Evolutionary conservation across 2,888 invertebrate genomes (phyloP).

Genomic region (Phorcus lineatus): DNA sequence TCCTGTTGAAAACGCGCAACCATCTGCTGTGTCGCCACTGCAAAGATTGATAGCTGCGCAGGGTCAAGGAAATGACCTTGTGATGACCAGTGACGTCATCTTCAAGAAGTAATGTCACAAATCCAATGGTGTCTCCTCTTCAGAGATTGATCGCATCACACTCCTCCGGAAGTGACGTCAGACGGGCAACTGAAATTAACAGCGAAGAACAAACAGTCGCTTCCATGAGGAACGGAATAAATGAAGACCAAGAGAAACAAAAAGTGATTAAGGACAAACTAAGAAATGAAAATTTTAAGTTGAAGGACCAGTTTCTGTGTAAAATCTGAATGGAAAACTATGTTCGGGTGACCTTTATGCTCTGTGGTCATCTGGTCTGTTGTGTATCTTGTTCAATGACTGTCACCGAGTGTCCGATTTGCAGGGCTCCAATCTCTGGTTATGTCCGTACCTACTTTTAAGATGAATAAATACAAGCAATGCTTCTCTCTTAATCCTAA

Average conservation of each 20-base stretch:
- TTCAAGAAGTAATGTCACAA: no score
- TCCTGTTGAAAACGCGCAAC: not conserved
- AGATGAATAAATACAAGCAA: not conserved
- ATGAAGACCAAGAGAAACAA: no score
- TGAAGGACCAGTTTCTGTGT: constrained; percentile 7
- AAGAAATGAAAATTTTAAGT: not conserved
- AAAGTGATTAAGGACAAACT: no score
- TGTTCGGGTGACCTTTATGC: constrained; percentile 1
- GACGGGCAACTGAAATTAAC: no score
- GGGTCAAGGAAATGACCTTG: no score
- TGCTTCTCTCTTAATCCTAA: no score
- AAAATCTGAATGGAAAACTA: constrained; percentile 11
- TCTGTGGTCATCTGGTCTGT: constrained; percentile 8
- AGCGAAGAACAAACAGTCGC: no score
- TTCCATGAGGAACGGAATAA: no score
- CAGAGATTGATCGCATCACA: no score
- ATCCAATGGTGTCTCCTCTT: no score
- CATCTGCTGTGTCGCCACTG: not conserved
- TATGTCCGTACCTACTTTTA: not conserved
- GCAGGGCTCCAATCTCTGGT: not conserved
- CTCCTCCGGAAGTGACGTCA: no score
- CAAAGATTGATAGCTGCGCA: not conserved
- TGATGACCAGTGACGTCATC: no score
- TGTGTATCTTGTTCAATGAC: not conserved
- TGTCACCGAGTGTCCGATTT: constrained; percentile 5